Conservation (phyloP, 1,140 invertebrate species). For the Bombus fervidus region DNA sequence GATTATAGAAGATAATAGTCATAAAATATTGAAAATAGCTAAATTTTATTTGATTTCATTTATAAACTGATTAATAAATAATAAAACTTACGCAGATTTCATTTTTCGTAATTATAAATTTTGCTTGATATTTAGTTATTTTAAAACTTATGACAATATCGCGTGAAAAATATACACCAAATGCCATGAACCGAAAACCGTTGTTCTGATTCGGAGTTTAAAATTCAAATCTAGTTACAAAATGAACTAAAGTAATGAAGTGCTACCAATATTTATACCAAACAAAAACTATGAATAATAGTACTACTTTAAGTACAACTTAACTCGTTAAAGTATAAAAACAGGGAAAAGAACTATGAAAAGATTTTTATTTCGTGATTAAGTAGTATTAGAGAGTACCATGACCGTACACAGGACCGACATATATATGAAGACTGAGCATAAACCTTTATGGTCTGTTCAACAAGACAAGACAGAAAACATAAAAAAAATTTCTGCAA, state of each 20-base stretch:
- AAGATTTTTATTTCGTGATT: not conserved
- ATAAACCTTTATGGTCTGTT: too few species aligned
- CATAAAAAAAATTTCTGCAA: too few species aligned
- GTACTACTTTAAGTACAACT: not conserved
- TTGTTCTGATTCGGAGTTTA: not conserved
- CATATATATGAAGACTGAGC: too few species aligned
- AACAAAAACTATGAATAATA: too few species aligned
- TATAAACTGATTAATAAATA: not conserved
- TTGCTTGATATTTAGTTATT: not conserved
- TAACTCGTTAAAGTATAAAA: not conserved
- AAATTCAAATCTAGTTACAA: conserved; percentile 32
- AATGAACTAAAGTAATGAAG: not conserved
- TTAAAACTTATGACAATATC: not conserved
- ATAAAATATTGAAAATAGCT: not conserved
- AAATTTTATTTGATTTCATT: not conserved
- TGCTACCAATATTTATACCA: not conserved
- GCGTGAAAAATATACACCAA: not conserved
- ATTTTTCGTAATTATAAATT: conserved; percentile 38
- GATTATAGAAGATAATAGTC: not conserved
- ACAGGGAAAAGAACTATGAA: not conserved
- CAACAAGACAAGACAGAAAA: too few species aligned
- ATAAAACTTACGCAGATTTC: conserved; percentile 54
- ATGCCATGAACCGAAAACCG: not conserved
- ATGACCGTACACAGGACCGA: too few species aligned
- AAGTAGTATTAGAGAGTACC: too few species aligned